These are phyloP conservation scores for Perdita meconis DNA, from an alignment of 2,888 invertebrate genomes.

Conservation along the genomic window DNA sequence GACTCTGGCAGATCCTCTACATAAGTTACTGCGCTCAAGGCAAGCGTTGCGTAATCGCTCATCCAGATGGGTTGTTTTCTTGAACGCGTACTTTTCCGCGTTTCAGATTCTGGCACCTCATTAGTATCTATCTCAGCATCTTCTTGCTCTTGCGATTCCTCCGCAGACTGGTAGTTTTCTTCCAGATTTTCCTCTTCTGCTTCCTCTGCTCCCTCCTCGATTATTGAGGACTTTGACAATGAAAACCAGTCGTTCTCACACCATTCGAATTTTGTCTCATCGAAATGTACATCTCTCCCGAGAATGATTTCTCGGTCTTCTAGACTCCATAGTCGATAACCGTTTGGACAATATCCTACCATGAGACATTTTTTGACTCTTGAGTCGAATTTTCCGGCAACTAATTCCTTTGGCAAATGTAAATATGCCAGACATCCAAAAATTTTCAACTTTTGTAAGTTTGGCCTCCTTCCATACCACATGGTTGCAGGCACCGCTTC, in stretches of 20 bases:
- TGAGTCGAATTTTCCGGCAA: slow-evolving; percentile 62
- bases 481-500: slow-evolving; percentile 58
- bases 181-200: neutral
- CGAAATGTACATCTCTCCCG: slow-evolving; percentile 66
- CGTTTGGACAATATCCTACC: slow-evolving; percentile 66
- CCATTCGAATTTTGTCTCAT: slow-evolving; percentile 39
- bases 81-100: neutral
- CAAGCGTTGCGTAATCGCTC: neutral
- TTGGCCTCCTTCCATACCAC: slow-evolving; percentile 64
- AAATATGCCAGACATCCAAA: slow-evolving; percentile 65
- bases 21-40: slow-evolving; percentile 18
- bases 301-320: slow-evolving; percentile 49
- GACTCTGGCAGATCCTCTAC: neutral
- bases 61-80: neutral
- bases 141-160: neutral
- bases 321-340: slow-evolving; percentile 67
- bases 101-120: too few species aligned
- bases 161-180: neutral
- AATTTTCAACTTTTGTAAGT: slow-evolving; percentile 59
- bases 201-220: neutral
- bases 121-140: too few species aligned
- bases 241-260: neutral
- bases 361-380: slow-evolving; percentile 57
- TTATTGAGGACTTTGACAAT: too few species aligned
- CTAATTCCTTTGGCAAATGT: slow-evolving; percentile 59